Conservation (phyloP, 37 sponge, comb jelly and placozoan species). For the Agelas oroides region DNA sequence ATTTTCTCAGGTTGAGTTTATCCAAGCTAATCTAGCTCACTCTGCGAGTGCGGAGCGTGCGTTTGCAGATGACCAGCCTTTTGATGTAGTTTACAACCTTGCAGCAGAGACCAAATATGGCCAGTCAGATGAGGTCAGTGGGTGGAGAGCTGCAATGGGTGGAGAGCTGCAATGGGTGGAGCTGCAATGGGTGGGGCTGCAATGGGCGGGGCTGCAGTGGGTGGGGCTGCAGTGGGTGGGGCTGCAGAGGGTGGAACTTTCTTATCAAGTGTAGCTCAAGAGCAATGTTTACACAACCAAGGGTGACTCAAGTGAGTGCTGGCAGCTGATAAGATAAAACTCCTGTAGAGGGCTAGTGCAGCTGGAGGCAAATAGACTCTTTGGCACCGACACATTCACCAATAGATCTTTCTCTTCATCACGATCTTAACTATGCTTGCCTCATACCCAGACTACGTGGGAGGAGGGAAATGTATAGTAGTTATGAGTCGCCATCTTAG, state of each 20-base stretch:
- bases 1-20: slow-evolving; percentile 83
- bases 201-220: background rate
- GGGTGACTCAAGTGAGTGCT: no score
- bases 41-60: slow-evolving; percentile 59
- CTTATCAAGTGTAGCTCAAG: no score
- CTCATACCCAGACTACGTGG: no score
- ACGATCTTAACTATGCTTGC: no score
- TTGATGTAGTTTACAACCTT: slow-evolving; percentile 85
- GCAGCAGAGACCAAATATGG: slow-evolving; percentile 97
- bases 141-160: background rate
- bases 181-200: background rate
- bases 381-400: no score
- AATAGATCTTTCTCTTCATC: no score
- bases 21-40: slow-evolving; percentile 82
- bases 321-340: no score
- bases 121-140: slow-evolving; percentile 74
- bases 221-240: background rate
- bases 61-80: slow-evolving; percentile 70
- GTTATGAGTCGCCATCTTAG: no score
- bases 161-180: background rate
- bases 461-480: no score
- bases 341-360: no score
- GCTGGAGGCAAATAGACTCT: no score
- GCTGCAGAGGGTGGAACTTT: background rate
- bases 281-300: no score